These are phyloP conservation scores for Belonocnema kinseyi DNA, from an alignment of 1,140 invertebrate genomes.

Conservation along the genomic window DNA sequence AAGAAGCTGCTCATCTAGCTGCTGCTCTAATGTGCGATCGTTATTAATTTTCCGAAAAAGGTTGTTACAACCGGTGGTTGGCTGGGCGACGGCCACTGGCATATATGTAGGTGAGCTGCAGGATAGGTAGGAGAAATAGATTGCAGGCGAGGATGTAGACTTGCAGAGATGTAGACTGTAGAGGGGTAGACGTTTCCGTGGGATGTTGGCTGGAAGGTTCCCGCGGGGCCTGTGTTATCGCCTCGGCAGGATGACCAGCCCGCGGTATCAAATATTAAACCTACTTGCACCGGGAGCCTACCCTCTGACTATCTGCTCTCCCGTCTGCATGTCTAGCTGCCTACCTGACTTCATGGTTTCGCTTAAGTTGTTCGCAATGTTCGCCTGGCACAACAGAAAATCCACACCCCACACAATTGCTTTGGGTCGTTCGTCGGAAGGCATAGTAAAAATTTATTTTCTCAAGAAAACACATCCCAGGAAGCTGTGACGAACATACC, in stretches of 20 bases:
- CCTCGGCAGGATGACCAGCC: slow-evolving; percentile 75
- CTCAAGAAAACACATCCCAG: slow-evolving; percentile 38
- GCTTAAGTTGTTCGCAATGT: slow-evolving; percentile 37
- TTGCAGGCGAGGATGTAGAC: slow-evolving; percentile 55
- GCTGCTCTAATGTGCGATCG: slow-evolving; percentile 29
- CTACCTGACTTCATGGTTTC: slow-evolving; percentile 41
- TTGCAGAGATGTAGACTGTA: slow-evolving; percentile 45
- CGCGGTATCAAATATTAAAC: slow-evolving; percentile 76
- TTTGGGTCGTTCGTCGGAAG: slow-evolving; percentile 47
- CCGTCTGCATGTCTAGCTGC: slow-evolving; percentile 42
- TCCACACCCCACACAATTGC: slow-evolving; percentile 56
- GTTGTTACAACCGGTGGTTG: slow-evolving; percentile 34
- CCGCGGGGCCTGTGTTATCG: slow-evolving; percentile 75
- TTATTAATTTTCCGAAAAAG: slow-evolving; percentile 32
- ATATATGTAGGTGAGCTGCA: slow-evolving; percentile 39
- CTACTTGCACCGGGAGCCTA: slow-evolving; percentile 69
- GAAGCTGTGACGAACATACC: slow-evolving; percentile 40
- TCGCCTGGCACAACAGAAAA: slow-evolving; percentile 49
- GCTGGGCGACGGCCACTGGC: slow-evolving; percentile 38
- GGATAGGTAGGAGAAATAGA: slow-evolving; percentile 39
- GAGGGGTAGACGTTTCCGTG: slow-evolving; percentile 50
- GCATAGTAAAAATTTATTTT: slow-evolving; percentile 57
- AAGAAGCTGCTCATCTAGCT: slow-evolving; percentile 19
- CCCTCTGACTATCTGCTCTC: slow-evolving; percentile 42
- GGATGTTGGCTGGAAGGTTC: slow-evolving; percentile 68